phyloP scores from a whole-genome alignment of 2,113 vertebrate species.

The Oreamnos americanus region DNA sequence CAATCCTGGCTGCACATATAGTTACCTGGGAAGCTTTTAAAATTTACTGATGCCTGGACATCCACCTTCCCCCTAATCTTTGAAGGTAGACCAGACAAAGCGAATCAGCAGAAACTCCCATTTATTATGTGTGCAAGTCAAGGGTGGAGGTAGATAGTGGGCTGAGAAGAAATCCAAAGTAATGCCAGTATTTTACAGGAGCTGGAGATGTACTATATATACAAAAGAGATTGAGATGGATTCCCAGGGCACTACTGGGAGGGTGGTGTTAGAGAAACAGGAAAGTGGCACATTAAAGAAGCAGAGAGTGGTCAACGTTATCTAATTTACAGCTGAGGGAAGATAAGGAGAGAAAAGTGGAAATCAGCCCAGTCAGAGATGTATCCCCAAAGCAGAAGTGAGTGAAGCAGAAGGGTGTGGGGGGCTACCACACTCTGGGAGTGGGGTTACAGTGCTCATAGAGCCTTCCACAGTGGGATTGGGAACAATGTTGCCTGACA shows the following conservation, averaged over 20 bases:
- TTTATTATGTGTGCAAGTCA: background rate
- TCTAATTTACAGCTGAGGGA: background rate
- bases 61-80: background rate
- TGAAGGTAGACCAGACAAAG: background rate
- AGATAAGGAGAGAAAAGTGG: background rate
- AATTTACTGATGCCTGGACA: background rate
- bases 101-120: background rate
- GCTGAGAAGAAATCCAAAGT: background rate
- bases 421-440: background rate
- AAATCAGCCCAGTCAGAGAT: too few relatives aligned
- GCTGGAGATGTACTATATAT: background rate
- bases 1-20: background rate
- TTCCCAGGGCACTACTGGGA: background rate
- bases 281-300: background rate
- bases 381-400: background rate
- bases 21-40: background rate
- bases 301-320: rapidly evolving
- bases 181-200: background rate
- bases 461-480: too few relatives aligned
- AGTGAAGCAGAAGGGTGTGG: background rate
- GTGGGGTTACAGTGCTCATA: rapidly evolving
- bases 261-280: background rate
- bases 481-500: background rate
- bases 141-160: background rate
- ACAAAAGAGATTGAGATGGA: background rate